Percentiles rank a stretch among this genome's conserved stretches.
Evolutionary conservation across 2,797 vertebrate genomes (phyloP).

Genomic region (Florisuga fusca): DNA sequence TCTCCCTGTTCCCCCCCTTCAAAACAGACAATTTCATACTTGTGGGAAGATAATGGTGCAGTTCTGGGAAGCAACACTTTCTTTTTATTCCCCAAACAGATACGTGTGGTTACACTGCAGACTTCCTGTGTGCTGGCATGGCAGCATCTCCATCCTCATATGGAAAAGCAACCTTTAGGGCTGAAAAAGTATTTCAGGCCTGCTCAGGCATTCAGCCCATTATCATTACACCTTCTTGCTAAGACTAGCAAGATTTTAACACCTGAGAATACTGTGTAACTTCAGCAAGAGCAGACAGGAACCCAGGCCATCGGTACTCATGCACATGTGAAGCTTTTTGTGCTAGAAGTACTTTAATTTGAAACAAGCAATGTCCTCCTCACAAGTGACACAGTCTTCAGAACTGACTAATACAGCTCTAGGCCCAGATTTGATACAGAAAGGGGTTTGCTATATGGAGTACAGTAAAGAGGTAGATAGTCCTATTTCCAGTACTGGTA

Average conservation of each 20-base stretch:
- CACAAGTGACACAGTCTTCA: not conserved
- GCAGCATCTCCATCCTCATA: rapidly evolving
- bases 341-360: not conserved
- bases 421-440: not conserved
- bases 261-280: not conserved
- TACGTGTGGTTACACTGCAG: rapidly evolving
- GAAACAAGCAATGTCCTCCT: not conserved
- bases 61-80: not conserved
- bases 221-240: not conserved
- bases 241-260: not conserved
- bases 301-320: not conserved
- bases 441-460: not conserved
- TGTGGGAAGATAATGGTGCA: not conserved
- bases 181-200: not conserved
- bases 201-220: not conserved
- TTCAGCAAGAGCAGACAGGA: not conserved
- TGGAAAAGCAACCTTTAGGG: not conserved
- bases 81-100: not conserved
- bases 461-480: not conserved
- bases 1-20: not conserved
- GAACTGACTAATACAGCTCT: not conserved
- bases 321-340: not conserved
- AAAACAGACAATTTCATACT: not conserved
- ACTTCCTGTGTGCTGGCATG: rapidly evolving
- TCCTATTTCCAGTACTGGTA: not conserved